These are phyloP conservation scores for Chloroceryle inda DNA, from an alignment of 2,797 vertebrate species.

Conservation along the genomic window DNA sequence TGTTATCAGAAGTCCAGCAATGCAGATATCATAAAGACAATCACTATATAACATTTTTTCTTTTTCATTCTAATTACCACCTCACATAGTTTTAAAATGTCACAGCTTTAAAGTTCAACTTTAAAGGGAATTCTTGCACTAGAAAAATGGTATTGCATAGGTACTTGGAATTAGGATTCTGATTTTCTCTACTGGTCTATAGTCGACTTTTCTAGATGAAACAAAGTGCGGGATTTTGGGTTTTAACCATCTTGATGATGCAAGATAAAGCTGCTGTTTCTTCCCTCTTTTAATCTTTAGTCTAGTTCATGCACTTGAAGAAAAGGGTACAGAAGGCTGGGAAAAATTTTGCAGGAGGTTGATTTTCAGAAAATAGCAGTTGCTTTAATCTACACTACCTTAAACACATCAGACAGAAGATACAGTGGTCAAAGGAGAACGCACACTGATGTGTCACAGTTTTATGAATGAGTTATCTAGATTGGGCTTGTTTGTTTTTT, in stretches of 20 bases:
- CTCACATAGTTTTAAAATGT: slow-evolving; percentile 17
- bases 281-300: not conserved
- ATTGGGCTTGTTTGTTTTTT: not conserved
- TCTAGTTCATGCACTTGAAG: not conserved
- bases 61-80: not conserved
- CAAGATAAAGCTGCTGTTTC: not conserved
- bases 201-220: not conserved
- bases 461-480: not conserved
- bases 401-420: not conserved
- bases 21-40: slow-evolving; percentile 5
- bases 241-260: not conserved
- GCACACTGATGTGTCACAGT: fast-evolving
- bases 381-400: not conserved
- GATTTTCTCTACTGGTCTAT: not conserved
- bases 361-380: not conserved
- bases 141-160: not conserved
- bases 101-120: not conserved
- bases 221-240: not conserved
- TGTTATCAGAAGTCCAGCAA: not conserved
- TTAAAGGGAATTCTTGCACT: not conserved
- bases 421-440: not conserved
- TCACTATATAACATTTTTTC: not conserved
- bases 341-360: not conserved
- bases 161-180: not conserved
- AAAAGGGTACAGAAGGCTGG: not conserved